Evolutionary conservation across 2,888 invertebrate species (phyloP).

Genomic region (Netelia inedita): DNA sequence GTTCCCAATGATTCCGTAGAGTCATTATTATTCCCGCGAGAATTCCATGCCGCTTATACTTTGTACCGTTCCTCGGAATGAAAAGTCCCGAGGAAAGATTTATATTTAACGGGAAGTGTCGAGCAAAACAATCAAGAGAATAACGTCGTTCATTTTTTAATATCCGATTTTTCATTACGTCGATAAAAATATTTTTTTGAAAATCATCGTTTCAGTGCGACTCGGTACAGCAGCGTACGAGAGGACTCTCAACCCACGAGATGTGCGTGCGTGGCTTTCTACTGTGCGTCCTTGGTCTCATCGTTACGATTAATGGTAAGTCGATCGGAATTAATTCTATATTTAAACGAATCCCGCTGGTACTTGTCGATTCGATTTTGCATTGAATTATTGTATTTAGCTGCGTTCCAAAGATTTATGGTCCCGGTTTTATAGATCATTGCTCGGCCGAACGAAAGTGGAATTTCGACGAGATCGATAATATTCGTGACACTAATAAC

Average conservation of each 20-base stretch:
- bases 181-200: neutral
- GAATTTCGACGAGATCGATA: neutral
- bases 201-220: conserved; percentile 39
- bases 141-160: neutral
- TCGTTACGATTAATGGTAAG: conserved; percentile 81
- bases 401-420: no score
- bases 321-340: neutral
- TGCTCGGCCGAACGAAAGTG: neutral
- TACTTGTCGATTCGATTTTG: no score
- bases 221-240: conserved; percentile 33
- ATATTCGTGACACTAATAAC: no score
- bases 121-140: conserved; percentile 19
- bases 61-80: neutral
- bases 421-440: no score
- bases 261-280: conserved; percentile 78
- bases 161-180: conserved; percentile 12
- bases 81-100: neutral
- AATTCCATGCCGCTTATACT: neutral
- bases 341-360: no score
- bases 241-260: conserved; percentile 49
- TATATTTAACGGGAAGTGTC: conserved; percentile 5
- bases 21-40: neutral
- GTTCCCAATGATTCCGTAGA: neutral
- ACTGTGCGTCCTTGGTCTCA: conserved; percentile 78
- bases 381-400: no score